Conservation (phyloP, 1,140 invertebrate genomes). For the Platyscapa corneri region DNA sequence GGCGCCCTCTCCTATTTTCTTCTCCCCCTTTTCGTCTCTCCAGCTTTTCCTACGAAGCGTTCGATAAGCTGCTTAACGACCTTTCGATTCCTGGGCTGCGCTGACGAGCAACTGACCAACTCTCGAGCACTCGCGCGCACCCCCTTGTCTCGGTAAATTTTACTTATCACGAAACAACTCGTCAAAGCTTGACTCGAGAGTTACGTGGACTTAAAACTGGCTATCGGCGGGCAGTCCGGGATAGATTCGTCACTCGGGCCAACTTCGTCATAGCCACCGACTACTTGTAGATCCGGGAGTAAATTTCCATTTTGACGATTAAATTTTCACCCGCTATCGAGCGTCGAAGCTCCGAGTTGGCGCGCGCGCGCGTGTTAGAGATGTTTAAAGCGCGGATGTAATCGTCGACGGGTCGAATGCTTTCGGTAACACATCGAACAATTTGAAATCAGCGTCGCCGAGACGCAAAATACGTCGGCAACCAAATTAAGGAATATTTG, state of each 20-base stretch:
- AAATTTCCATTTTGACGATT: no score
- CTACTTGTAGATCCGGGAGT: no score
- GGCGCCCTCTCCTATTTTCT: background rate
- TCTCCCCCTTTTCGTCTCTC: background rate
- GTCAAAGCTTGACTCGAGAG: background rate
- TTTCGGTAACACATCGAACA: no score
- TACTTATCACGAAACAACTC: background rate
- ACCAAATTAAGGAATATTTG: no score
- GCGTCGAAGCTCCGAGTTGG: no score
- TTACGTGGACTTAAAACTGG: background rate
- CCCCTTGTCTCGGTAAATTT: background rate
- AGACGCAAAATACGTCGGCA: no score
- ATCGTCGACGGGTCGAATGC: no score
- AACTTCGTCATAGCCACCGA: background rate
- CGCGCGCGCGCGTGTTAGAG: no score
- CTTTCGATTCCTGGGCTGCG: slow-evolving; percentile 5
- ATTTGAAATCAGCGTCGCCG: no score
- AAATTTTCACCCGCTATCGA: no score
- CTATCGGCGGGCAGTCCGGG: no score
- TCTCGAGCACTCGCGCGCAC: background rate
- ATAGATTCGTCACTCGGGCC: background rate
- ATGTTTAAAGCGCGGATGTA: no score
- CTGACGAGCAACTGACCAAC: background rate
- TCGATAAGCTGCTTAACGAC: slow-evolving; percentile 3
- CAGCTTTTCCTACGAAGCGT: slow-evolving; percentile 5